Evolutionary conservation across 2,888 invertebrate genomes (phyloP), one percentile per base, ranked within the genome.

Genomic region (Epirrita christyi): DNA sequence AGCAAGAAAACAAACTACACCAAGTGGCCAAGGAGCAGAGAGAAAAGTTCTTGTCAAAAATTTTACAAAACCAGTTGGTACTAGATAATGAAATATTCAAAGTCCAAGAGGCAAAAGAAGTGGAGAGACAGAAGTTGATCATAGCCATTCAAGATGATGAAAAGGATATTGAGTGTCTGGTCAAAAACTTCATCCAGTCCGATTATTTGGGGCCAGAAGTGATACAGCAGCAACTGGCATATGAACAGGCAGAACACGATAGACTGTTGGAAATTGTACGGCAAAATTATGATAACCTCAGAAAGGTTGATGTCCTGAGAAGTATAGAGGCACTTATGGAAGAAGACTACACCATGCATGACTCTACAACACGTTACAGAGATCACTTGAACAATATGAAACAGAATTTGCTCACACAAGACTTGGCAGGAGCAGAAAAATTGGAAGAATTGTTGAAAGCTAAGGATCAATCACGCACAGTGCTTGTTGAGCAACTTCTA

Each of bases 241-340:
- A 93, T 77, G 96, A 96, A 70, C 93, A 93, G 64, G 83, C 92
- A 55, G 95, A 96, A 81, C 95, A 95, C 78, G 93, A 95, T 68
- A 89, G 93, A 55, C 73, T 96, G 45, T 81, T 96, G 41, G 94
- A 94, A 60, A 93, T 94, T 56, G 93, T 93, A 13, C 77, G 88
- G 53, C 92, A 92, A 75, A 93, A 93, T 72, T 93, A 93, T 82
- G 93, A 93, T 72, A 90, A 88, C 72, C 82, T 96, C 32, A 93
- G 93, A 65, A 95, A 94, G 78, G 92, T 93, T 73, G 95, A 96
- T 80, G 94, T 96, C 51, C 86, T 96, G 44, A 93, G 91, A 73
- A 94, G 95, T 44, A 96, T 96, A 96, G 93, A 95, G 76, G 91
- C 93, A 70, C 84, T 96, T 37, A 84, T 96, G 42, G 93, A 94